Evolutionary conservation across 2,797 vertebrate species (phyloP).

Genomic region (Phoxinus dragarum): DNA sequence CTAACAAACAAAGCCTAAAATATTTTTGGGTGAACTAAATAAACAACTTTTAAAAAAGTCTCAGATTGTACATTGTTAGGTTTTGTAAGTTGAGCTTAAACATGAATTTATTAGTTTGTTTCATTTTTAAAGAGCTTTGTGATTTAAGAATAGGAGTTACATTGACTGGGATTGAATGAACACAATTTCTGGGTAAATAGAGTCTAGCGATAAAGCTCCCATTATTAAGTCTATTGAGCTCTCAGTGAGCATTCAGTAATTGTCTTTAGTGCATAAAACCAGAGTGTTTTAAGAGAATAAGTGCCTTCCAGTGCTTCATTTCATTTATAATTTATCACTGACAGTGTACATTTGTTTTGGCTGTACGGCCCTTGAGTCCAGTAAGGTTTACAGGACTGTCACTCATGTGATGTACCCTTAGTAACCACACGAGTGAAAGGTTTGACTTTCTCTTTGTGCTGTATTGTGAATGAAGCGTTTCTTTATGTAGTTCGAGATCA

Average conservation of each 20-base stretch:
- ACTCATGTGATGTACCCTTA: conserved; percentile 24
- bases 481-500: neutral
- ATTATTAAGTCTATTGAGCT: conserved; percentile 15
- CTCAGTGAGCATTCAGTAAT: conserved; percentile 21
- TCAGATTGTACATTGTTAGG: neutral
- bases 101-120: neutral
- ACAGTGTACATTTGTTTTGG: conserved; percentile 23
- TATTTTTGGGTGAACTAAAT: neutral
- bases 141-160: neutral
- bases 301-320: neutral
- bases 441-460: conserved; percentile 36
- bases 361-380: neutral
- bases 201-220: neutral
- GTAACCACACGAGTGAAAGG: conserved; percentile 36
- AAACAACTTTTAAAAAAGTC: neutral
- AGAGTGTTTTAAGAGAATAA: conserved; percentile 10
- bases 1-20: neutral
- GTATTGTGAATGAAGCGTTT: neutral
- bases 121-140: neutral
- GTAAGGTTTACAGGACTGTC: conserved; percentile 26
- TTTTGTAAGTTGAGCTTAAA: neutral
- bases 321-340: neutral
- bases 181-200: neutral
- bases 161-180: conserved; percentile 1
- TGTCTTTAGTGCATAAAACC: conserved; percentile 18